Conservation (phyloP, 2,888 invertebrate species). For the Meta bourneti region DNA sequence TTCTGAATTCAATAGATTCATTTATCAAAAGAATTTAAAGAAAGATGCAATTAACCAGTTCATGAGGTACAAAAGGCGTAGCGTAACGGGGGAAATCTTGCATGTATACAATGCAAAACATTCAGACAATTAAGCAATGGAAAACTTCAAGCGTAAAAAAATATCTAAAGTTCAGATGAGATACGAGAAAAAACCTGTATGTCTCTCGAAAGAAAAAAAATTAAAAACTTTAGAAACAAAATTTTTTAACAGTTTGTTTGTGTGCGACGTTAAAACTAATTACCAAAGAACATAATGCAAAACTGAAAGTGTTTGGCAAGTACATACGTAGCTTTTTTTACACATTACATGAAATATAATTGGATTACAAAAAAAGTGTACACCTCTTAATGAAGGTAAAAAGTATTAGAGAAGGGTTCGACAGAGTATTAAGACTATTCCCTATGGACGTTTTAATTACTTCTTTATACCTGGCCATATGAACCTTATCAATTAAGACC, state of each 20-base stretch:
- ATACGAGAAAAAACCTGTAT: slow-evolving; percentile 13
- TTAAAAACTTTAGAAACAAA: background rate
- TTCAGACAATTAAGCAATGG: slow-evolving; percentile 11
- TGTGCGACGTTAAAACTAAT: slow-evolving; percentile 43
- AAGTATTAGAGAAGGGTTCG: background rate
- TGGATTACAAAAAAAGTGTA: slow-evolving; percentile 37
- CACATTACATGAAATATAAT: slow-evolving; percentile 41
- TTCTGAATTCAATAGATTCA: slow-evolving; percentile 13
- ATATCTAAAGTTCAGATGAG: background rate
- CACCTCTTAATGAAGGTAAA: background rate
- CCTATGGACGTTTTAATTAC: background rate
- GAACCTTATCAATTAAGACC: background rate
- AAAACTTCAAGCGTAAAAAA: background rate
- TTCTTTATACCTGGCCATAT: background rate
- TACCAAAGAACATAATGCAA: slow-evolving; percentile 29
- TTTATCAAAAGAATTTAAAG: slow-evolving; percentile 23
- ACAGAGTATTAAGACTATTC: background rate
- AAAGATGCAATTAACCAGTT: slow-evolving; percentile 21
- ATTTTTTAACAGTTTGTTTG: slow-evolving; percentile 34
- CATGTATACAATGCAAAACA: background rate
- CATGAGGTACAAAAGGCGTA: background rate
- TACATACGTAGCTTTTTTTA: slow-evolving; percentile 2
- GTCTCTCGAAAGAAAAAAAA: slow-evolving; percentile 1
- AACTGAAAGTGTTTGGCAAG: slow-evolving; percentile 28
- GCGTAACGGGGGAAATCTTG: background rate